Percentiles rank a stretch among this genome's conserved stretches.
Evolutionary conservation across 2,888 invertebrate species (phyloP).

Genomic region (Metalampra italica): DNA sequence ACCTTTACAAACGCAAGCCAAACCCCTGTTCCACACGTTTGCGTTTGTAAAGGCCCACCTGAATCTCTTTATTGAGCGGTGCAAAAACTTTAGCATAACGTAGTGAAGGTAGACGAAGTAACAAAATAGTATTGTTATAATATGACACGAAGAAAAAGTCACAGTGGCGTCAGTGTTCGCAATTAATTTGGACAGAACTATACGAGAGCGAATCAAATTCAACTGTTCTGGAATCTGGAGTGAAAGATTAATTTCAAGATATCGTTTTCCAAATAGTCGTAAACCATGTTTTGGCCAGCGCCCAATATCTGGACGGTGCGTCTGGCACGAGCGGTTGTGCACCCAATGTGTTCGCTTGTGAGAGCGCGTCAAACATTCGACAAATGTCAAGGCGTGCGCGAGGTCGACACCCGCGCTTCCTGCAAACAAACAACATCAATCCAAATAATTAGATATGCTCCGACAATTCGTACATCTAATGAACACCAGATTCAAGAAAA

Average conservation of each 20-base stretch:
- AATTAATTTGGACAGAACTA: too few species aligned
- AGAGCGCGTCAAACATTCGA: slow-evolving; percentile 25
- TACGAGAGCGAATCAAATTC: neutral
- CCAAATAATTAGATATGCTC: neutral
- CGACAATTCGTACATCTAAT: too few species aligned
- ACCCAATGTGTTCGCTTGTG: neutral
- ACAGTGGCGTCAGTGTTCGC: too few species aligned
- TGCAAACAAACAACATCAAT: slow-evolving; percentile 33
- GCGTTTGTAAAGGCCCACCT: too few species aligned
- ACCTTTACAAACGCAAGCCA: too few species aligned
- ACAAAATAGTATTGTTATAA: too few species aligned
- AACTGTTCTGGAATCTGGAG: neutral
- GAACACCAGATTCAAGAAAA: too few species aligned
- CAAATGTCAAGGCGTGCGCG: slow-evolving; percentile 39
- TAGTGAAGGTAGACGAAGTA: too few species aligned
- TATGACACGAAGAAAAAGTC: too few species aligned
- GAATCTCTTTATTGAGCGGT: too few species aligned
- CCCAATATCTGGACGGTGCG: neutral
- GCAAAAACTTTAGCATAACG: too few species aligned
- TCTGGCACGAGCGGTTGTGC: neutral
- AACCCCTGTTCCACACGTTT: too few species aligned
- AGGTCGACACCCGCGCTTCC: slow-evolving; percentile 35
- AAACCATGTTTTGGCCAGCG: neutral
- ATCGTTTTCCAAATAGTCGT: neutral
- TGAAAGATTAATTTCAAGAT: neutral